Base-by-base conservation (phyloP, 2,888 invertebrate genomes). In the Platynereis dumerilii region DNA sequence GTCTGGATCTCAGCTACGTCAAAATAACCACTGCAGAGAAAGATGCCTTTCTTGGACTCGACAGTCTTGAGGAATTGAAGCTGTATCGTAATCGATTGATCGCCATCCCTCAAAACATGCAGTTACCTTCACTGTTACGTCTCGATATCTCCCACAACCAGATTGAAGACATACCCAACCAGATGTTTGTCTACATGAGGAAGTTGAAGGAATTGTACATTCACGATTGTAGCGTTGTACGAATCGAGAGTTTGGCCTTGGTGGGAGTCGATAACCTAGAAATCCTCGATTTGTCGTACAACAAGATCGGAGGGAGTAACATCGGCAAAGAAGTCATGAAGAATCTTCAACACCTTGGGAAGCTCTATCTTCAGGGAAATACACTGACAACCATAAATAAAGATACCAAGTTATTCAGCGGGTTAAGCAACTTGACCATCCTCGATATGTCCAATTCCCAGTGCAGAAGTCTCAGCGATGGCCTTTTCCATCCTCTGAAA, bases 281-380 rank as follows among this genome's bases (percentile, higher is more conserved):
- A n/a, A 48, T n/a, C 17, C 48, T 48, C 5, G 48, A 48, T 22
- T n/a, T 48, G 3, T 20, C 20, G 7, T n/a, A 20, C 7, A 48
- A 48, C 48, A 5, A 48, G 22, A 20, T 48, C 3, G 48, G 48
- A 48, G 48, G 48, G 17, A 48, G 17, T 22, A 48, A 22, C 48
- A 48, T 48, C 17, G 48, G 48, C n/a, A n/a, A 12, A 7, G n/a
- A 48, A n/a, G 48, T 22, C 22, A 48, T 48, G 48, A 3, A n/a
- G 17, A 48, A 48, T 48, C 17, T 48, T 5, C n/a, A 48, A 20
- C n/a, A 12, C 5, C 22, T 48, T 20, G 17, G 5, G 7, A 7
- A 48, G 7, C 48, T 48, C n/a, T 48, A 20, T n/a, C 48, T 48
- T n/a, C n/a, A 48, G 22, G 48, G 22, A 3, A 48, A 48, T 48